Evolutionary conservation across 2,888 invertebrate species (phyloP), one percentile per base, ranked within the genome.

Genomic region (Aspidapion aeneum): DNA sequence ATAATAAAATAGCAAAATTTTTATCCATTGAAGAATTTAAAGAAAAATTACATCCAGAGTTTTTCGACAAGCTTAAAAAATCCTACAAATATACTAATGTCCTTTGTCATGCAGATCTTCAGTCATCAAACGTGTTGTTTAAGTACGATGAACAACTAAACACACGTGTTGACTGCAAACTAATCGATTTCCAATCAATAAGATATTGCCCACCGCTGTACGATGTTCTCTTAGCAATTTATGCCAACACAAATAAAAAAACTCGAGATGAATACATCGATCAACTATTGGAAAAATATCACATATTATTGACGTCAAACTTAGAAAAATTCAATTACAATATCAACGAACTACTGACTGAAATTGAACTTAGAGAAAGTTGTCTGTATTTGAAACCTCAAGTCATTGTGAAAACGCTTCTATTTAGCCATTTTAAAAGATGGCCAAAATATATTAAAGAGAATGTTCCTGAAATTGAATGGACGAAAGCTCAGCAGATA

Each of bases 31-130:
- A 66, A 2, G 50, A 50, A 7, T 68, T 70, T 49, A 63, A 64
- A 18, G 35, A 55, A 18, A 57, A 50, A 21, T 19, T 55, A 50
- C n/a, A 71, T 71, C 0, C 73, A 3, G 35, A 35, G 35, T 35
- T 35, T 35, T 35, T 35, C 3, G 35, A 35, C 3, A 35, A 35
- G 12, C 5, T 35, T 35, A 35, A 35, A 12, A 35, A 77, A 62
- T 79, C 82, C 22, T 55, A 75, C 59, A 75, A 77, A 66, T 74
- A 81, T 70, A 75, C 80, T 48, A 85, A 84, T 66, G 86, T 85
- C 0, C 75, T 86, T 3, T 84, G 83, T 50, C 87, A 88, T 70
- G 82, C 86, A 0, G 87, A 87, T 78, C 75, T 87, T 2, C 87
- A 87, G 87, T 83, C 84, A 35, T 86, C 86, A 63, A 88, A 88